These are phyloP conservation scores for Ctenopoma multispine DNA, from an alignment of 2,797 vertebrate species.

Conservation along the genomic window DNA sequence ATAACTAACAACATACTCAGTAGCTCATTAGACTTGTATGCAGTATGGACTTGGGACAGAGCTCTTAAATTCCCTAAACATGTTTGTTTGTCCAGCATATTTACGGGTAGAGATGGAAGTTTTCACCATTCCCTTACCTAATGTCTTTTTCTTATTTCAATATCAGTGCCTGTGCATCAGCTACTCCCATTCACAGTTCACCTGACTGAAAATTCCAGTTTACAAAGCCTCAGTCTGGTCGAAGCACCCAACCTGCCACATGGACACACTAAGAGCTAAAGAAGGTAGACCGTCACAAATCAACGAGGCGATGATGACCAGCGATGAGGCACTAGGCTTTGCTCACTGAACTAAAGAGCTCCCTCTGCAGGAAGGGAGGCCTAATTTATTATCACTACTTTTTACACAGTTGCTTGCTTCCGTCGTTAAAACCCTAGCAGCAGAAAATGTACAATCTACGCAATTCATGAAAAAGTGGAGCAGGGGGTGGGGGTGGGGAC, in stretches of 20 bases:
- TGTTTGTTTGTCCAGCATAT: not conserved
- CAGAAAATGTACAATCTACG: conserved; percentile 80
- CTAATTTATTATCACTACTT: conserved; percentile 72
- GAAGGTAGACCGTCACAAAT: conserved; percentile 31
- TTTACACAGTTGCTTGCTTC: conserved; percentile 61
- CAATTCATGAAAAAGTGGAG: conserved; percentile 52
- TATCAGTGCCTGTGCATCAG: conserved; percentile 19
- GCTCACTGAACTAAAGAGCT: conserved; percentile 64
- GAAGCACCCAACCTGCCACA: conserved; percentile 10
- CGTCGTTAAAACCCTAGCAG: conserved; percentile 72
- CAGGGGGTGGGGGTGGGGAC: not conserved
- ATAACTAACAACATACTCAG: not conserved
- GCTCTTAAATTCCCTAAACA: conserved; percentile 33
- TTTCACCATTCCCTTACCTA: not conserved
- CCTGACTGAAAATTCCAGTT: conserved; percentile 30
- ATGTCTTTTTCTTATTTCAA: conserved; percentile 6
- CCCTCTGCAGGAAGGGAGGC: conserved; percentile 68
- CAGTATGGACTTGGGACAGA: conserved; percentile 51
- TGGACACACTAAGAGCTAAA: conserved; percentile 10
- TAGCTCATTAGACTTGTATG: not conserved
- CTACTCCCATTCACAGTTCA: conserved; percentile 40
- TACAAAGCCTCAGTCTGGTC: conserved; percentile 26
- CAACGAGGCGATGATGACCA: conserved; percentile 46
- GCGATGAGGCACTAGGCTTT: conserved; percentile 76
- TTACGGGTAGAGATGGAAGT: conserved; percentile 13